Evolutionary conservation across 2,888 invertebrate genomes (phyloP).

Genomic region (Sthenelais limicola): DNA sequence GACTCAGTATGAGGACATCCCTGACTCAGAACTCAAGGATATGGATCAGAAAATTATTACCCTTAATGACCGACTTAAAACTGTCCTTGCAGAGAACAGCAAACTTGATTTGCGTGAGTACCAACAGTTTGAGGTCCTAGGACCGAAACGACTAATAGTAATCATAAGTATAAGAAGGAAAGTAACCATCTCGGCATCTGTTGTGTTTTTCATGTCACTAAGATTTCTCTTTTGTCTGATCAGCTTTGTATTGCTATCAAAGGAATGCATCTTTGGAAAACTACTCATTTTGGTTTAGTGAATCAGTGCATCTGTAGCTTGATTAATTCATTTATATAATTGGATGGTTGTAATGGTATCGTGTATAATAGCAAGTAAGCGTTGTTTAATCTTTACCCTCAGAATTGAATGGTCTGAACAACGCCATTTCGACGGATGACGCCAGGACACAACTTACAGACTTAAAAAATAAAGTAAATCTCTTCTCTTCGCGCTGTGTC

Average conservation of each 20-base stretch:
- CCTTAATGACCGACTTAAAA: slow-evolving; percentile 71
- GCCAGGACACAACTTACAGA: slow-evolving; percentile 73
- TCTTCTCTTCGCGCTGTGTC: neutral
- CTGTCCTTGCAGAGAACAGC: slow-evolving; percentile 61
- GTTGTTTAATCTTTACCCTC: slow-evolving; percentile 41
- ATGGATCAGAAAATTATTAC: slow-evolving; percentile 75
- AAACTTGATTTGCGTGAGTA: slow-evolving; percentile 70
- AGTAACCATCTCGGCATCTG: too few species aligned
- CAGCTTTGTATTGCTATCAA: too few species aligned
- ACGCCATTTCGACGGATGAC: slow-evolving; percentile 77
- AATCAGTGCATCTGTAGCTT: too few species aligned
- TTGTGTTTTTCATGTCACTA: too few species aligned
- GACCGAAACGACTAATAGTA: too few species aligned
- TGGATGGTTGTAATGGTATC: too few species aligned
- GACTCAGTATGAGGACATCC: slow-evolving; percentile 69
- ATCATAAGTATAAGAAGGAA: too few species aligned
- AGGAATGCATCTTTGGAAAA: too few species aligned
- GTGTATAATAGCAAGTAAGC: neutral
- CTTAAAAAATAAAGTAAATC: slow-evolving; percentile 49
- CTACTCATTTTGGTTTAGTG: too few species aligned
- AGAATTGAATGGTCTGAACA: slow-evolving; percentile 73
- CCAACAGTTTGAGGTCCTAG: too few species aligned
- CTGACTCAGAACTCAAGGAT: slow-evolving; percentile 73
- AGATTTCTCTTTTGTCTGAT: too few species aligned
- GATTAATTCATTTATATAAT: too few species aligned